Evolutionary conservation across 2,888 invertebrate genomes (phyloP), one percentile per base, ranked within the genome.

Genomic region (Deroplatys truncata): DNA sequence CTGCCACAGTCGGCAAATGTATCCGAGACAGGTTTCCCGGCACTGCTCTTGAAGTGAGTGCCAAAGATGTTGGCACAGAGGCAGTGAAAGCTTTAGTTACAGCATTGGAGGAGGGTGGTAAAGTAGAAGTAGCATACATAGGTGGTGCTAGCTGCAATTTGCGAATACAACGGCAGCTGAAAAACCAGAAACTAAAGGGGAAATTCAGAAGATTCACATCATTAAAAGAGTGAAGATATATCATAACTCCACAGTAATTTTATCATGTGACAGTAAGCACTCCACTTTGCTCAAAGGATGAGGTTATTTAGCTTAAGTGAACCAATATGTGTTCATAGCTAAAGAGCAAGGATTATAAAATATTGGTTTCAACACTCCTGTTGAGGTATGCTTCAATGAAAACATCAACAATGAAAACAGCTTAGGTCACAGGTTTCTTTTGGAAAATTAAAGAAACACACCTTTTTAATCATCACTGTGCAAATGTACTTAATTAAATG

Each of bases 21-120:
- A 92, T 93, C 84, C 92, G 93, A 56, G 93, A 93, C 88, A 92
- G 93, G 29, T 93, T 93, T 90, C 92, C 93, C 3, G 93, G 93
- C 1, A 92, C 92, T 9, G 91, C 92, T 20, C 91, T 93, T 85
- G 93, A 93, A 90, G 92, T 93, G 90, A 93, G 93, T 90, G 93
- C 93, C 28, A 93, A 93, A 88, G 93, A 93, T 90, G 92, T 93
- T 28, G 92, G 92, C 89, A 92, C 93, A 8, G 93, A 92, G 84
- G 92, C 93, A 84, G 92, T 93, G 56, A 93, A 93, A 88, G 92
- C 93, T 7, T 91, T 93, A 88, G 93, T 93, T 2, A 91, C 93
- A 20, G 93, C 93, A 15, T 91, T 93, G 49, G 93, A 93, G 90
- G 93, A 93, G 20, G 93, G 93, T 0, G 93, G 93, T 7, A 92